Evolutionary conservation across 2,888 invertebrate genomes (phyloP).

Genomic region (Nymphalis polychloros): DNA sequence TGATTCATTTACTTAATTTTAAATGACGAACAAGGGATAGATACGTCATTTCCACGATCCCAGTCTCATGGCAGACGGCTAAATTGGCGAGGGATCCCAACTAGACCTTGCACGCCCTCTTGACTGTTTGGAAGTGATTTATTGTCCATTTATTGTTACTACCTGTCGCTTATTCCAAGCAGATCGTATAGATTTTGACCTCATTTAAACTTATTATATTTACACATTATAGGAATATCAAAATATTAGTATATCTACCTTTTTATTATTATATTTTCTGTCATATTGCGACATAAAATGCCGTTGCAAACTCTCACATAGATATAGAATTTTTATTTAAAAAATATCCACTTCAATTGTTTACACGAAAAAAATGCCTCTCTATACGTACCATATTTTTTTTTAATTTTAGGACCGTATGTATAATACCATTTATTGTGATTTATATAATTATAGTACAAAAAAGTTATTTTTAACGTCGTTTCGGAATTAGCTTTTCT

Average conservation of each 20-base stretch:
- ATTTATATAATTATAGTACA: too few relatives aligned
- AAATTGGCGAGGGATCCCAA: constrained; percentile 44
- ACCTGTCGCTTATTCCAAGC: constrained; percentile 20
- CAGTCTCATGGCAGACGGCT: constrained; percentile 38
- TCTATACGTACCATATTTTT: too few relatives aligned
- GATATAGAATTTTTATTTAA: too few relatives aligned
- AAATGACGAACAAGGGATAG: background rate
- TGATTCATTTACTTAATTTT: background rate
- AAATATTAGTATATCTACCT: background rate
- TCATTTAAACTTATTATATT: background rate
- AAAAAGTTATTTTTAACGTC: too few relatives aligned
- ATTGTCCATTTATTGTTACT: constrained; percentile 50
- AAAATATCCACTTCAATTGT: too few relatives aligned
- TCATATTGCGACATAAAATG: too few relatives aligned
- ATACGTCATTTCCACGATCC: constrained; percentile 21
- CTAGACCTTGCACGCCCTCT: constrained; percentile 56
- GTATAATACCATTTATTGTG: too few relatives aligned
- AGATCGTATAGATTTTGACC: constrained; percentile 15
- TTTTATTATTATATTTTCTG: background rate
- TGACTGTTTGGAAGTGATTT: constrained; percentile 46
- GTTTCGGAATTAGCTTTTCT: too few relatives aligned
- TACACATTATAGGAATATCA: background rate
- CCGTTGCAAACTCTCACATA: too few relatives aligned
- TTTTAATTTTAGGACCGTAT: too few relatives aligned
- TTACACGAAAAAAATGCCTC: too few relatives aligned